These are phyloP conservation scores for Procambarus virginalis DNA, from an alignment of 1,140 invertebrate species.

Conservation along the genomic window DNA sequence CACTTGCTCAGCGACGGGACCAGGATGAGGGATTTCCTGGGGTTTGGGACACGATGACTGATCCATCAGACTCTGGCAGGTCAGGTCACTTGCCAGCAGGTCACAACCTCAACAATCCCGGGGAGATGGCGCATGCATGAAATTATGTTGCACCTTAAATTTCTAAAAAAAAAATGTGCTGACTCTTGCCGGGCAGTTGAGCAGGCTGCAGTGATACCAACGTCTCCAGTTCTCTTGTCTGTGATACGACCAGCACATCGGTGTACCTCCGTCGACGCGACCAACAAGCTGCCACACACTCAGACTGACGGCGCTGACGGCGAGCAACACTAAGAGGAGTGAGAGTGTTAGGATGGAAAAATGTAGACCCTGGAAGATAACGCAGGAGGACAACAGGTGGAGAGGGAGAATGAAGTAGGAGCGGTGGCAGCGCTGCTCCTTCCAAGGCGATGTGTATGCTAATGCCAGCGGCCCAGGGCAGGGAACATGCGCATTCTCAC, in stretches of 20 bases:
- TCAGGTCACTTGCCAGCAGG: background rate
- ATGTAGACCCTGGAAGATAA: background rate
- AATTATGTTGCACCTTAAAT: conserved; percentile 14
- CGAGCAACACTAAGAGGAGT: background rate
- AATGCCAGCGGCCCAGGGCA: conserved; percentile 44
- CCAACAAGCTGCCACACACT: background rate
- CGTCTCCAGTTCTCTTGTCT: background rate
- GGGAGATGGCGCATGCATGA: background rate
- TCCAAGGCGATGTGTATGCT: conserved; percentile 62
- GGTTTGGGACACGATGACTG: background rate
- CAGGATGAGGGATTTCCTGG: background rate
- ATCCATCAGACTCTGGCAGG: background rate
- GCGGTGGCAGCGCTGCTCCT: conserved; percentile 13
- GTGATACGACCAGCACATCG: background rate
- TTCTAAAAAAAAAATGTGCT: background rate
- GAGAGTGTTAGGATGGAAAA: background rate
- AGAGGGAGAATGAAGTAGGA: background rate
- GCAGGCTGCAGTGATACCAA: background rate
- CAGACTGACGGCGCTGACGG: background rate
- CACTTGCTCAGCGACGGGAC: background rate
- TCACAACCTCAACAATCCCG: background rate
- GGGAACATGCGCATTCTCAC: conserved; percentile 64
- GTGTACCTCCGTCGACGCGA: background rate
- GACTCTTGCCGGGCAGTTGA: background rate
- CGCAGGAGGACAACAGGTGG: background rate